Percentiles rank a stretch among this genome's conserved stretches.
Evolutionary conservation across 2,797 vertebrate species (phyloP).

Genomic region (Crenichthys baileyi): DNA sequence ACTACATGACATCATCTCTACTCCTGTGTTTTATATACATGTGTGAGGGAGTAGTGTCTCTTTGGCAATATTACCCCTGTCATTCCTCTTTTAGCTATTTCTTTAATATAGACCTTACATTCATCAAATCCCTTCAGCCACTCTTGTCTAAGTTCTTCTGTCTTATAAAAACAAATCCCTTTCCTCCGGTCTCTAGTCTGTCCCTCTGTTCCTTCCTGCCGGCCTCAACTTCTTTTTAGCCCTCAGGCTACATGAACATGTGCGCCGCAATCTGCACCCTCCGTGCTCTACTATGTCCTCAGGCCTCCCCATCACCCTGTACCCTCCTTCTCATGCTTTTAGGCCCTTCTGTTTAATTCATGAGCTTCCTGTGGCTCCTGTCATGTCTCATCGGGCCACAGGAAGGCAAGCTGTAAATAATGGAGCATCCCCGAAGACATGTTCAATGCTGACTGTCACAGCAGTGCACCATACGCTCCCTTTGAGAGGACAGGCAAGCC

Average conservation of each 20-base stretch:
- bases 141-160: constrained; percentile 16
- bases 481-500: constrained; percentile 40
- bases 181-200: constrained; percentile 29
- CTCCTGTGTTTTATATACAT: constrained; percentile 52
- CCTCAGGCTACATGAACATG: constrained; percentile 50
- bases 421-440: constrained; percentile 76
- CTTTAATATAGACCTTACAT: constrained; percentile 8
- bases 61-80: constrained; percentile 35
- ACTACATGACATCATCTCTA: constrained; percentile 69
- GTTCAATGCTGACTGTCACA: constrained; percentile 66
- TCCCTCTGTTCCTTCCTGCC: constrained; percentile 35
- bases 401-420: constrained; percentile 84
- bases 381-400: constrained; percentile 79
- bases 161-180: constrained; percentile 9
- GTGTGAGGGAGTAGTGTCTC: constrained; percentile 38
- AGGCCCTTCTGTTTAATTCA: constrained; percentile 85
- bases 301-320: constrained; percentile 61
- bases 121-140: not conserved
- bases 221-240: constrained; percentile 41
- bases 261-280: constrained; percentile 67
- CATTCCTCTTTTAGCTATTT: constrained; percentile 21
- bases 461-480: constrained; percentile 46
- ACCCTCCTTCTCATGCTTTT: constrained; percentile 76
- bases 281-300: constrained; percentile 53
- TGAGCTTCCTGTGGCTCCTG: constrained; percentile 82